phyloP scores from a whole-genome alignment of 2,888 invertebrate species.

The Phyto melanocephala region DNA sequence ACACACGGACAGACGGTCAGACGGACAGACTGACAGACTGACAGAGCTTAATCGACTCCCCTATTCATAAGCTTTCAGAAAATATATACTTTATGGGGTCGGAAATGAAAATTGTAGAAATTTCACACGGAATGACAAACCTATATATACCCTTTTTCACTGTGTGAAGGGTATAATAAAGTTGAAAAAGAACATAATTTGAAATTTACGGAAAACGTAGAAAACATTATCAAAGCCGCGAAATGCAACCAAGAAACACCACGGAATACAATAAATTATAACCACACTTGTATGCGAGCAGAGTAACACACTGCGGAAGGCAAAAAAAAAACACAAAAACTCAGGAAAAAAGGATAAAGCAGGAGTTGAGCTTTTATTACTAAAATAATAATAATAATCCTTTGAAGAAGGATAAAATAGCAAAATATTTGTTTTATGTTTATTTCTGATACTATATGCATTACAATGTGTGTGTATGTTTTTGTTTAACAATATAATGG shows the following conservation, averaged over 20 bases:
- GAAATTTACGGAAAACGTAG: slow-evolving; percentile 65
- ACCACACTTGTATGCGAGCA: slow-evolving; percentile 62
- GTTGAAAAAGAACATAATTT: slow-evolving; percentile 46
- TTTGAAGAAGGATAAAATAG: slow-evolving; percentile 4
- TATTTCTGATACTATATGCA: neutral
- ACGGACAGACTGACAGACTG: too few species aligned
- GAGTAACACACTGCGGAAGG: slow-evolving; percentile 18
- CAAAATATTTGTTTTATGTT: slow-evolving; percentile 13
- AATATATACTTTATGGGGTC: too few species aligned
- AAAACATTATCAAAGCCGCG: slow-evolving; percentile 75
- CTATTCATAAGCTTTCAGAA: too few species aligned
- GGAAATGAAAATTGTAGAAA: too few species aligned
- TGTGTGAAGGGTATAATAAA: too few species aligned
- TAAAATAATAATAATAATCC: slow-evolving; percentile 41
- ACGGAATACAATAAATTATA: slow-evolving; percentile 73
- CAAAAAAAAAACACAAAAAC: neutral
- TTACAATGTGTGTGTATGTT: neutral
- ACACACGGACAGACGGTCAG: too few species aligned
- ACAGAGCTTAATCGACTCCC: too few species aligned
- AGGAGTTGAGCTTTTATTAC: slow-evolving; percentile 33
- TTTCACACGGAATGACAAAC: too few species aligned
- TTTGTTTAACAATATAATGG: slow-evolving; percentile 7
- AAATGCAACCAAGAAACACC: slow-evolving; percentile 77
- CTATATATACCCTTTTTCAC: too few species aligned
- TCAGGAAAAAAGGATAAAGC: neutral